Evolutionary conservation across 2,888 invertebrate genomes (phyloP).

Genomic region (Diplazon laetatorius): DNA sequence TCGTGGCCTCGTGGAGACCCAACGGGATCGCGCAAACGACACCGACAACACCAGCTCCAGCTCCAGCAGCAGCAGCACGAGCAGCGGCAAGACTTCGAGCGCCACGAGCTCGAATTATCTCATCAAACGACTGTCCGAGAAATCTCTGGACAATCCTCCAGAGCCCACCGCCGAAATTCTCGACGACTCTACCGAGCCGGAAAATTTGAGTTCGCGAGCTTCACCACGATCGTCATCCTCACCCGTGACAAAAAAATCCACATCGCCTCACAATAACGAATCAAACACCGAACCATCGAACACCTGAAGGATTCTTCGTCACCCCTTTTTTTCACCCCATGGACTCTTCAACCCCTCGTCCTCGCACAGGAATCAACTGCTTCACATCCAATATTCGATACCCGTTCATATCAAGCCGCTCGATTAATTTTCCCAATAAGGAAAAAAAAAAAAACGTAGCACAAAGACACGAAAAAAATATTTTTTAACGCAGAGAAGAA

Average conservation of each 20-base stretch:
- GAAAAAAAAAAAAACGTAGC: not conserved
- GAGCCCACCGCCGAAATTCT: not conserved
- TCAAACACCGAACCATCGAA: slow-evolving; percentile 7
- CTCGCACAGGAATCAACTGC: not conserved
- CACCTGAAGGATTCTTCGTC: not conserved
- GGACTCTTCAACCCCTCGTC: too few relatives aligned
- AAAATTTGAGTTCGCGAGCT: slow-evolving; percentile 55
- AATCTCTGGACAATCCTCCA: slow-evolving; percentile 7
- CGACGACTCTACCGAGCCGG: slow-evolving; percentile 46
- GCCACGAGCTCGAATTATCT: slow-evolving; percentile 32
- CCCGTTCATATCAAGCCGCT: not conserved
- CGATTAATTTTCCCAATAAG: slow-evolving; percentile 31
- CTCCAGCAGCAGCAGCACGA: slow-evolving; percentile 39
- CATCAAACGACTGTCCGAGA: not conserved
- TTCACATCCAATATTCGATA: not conserved
- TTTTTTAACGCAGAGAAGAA: too few relatives aligned
- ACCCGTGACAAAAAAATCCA: slow-evolving; percentile 10
- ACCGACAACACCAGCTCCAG: slow-evolving; percentile 52
- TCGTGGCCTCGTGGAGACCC: slow-evolving; percentile 8
- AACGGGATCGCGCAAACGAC: not conserved
- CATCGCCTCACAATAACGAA: slow-evolving; percentile 17
- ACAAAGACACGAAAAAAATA: slow-evolving; percentile 20
- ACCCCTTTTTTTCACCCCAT: too few relatives aligned
- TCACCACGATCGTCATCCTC: slow-evolving; percentile 7
- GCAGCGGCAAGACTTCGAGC: slow-evolving; percentile 53